Percentiles rank a stretch among this genome's conserved stretches.
phyloP scores from a whole-genome alignment of 1,140 invertebrate species.

The Trichonephila inaurata region DNA sequence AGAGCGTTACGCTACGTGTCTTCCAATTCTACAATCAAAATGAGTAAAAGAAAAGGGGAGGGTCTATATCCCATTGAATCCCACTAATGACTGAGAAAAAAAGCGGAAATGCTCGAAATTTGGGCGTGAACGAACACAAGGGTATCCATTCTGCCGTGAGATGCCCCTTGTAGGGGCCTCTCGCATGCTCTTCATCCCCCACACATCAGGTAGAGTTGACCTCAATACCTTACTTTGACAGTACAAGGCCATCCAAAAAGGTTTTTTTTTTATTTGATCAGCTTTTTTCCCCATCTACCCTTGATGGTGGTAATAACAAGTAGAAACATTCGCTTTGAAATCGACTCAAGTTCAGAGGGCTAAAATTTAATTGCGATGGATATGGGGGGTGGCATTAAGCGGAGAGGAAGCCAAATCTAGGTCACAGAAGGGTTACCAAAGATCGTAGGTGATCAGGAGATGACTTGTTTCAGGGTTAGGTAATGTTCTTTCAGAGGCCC shows the following conservation, averaged over 20 bases:
- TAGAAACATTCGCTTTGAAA: not conserved
- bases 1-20: not conserved
- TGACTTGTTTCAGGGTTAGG: not conserved
- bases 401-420: not conserved
- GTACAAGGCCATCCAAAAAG: not conserved
- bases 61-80: not conserved
- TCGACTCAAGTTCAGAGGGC: not conserved
- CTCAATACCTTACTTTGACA: slow-evolving; percentile 36
- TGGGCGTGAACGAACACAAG: slow-evolving; percentile 18
- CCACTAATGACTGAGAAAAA: not conserved
- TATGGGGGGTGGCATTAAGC: not conserved
- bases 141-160: not conserved
- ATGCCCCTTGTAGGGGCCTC: slow-evolving; percentile 20
- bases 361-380: not conserved
- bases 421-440: not conserved
- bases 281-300: not conserved
- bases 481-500: not conserved
- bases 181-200: not conserved
- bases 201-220: slow-evolving; percentile 12
- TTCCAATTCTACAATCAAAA: not conserved
- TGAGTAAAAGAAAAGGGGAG: not conserved
- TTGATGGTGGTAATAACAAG: not conserved
- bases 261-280: not conserved
- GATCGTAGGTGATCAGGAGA: slow-evolving; percentile 20
- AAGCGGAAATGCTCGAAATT: not conserved